These are phyloP conservation scores for Beroe forskalii DNA, from an alignment of 37 sponge, comb jelly and placozoan genomes.

Conservation along the genomic window DNA sequence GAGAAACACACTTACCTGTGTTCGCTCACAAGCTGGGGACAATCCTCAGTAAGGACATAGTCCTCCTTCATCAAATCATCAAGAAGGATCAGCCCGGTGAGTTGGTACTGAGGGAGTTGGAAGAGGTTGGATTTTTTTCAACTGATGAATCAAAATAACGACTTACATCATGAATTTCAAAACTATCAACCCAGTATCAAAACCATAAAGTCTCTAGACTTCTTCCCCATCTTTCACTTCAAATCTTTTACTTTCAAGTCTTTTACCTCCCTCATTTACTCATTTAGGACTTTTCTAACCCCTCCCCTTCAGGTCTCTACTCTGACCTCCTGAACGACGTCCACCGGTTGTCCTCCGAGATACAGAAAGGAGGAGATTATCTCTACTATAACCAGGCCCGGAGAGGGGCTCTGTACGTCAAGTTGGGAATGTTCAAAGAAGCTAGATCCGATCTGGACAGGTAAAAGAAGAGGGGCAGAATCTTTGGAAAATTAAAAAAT, in stretches of 20 bases:
- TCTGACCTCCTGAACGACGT: constrained; percentile 51
- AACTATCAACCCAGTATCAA: too few species aligned
- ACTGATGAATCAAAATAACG: too few species aligned
- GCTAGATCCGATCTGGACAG: constrained; percentile 72
- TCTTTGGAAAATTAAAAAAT: background rate
- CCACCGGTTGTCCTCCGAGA: constrained; percentile 27
- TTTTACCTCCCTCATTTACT: too few species aligned
- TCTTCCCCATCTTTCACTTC: too few species aligned
- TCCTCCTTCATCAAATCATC: constrained; percentile 62
- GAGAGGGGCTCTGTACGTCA: constrained; percentile 53
- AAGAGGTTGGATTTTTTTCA: too few species aligned
- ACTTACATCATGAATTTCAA: too few species aligned
- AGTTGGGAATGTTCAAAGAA: constrained; percentile 75
- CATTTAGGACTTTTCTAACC: too few species aligned
- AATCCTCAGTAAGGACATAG: constrained; percentile 58
- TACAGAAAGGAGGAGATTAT: constrained; percentile 33
- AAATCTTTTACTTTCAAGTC: too few species aligned
- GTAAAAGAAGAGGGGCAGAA: too few species aligned
- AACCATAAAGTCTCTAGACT: too few species aligned
- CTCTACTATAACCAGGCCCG: constrained; percentile 30
- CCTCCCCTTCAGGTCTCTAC: background rate
- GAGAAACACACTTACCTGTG: background rate
- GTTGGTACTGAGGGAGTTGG: too few species aligned
- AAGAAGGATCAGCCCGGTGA: constrained; percentile 56
- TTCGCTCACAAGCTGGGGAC: constrained; percentile 45